Evolutionary conservation across 1,140 invertebrate species (phyloP), one percentile per base, ranked within the genome.

Genomic region (Agrypnia vestita): DNA sequence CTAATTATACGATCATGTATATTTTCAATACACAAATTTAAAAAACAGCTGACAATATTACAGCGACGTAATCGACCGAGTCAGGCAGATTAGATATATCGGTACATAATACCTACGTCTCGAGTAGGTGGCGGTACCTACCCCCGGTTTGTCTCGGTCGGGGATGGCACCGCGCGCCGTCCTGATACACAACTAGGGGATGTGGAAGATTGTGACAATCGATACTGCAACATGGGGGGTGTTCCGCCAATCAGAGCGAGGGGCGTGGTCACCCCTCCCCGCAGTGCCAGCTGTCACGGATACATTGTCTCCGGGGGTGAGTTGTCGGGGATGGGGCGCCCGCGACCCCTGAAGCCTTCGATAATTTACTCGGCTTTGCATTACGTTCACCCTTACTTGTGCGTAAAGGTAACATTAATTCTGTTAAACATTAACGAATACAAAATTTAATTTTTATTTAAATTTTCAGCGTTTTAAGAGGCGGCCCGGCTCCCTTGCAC

Each of bases 191-290:
- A 59, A 44, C 61, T 25, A 44, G 43, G 53, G 71, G 73, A 15
- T 51, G 55, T 25, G 71, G 61, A 43, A 69, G 44, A 47, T 69
- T 73, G 49, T 69, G 77, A 61, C 81, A 83, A 83, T 83, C 81
- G 81, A 83, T 83, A 80, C 55, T 80, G 81, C 78, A 79, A 17
- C 78, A 61, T 10, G 47, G 53, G 49, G 76, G 76, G 25, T 55
- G 61, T 12, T 55, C 62, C 73, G 43, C 81, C 81, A 83, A 83
- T 83, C 73, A 72, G 69, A 75, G 69, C 74, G 17, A 73, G 56
- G 78, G 81, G 81, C 79, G 81, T 80, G 79, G n/a, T 46, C 43
- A 19, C 59, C 69, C 19, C 17, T 19, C 46, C 69, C 21, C 69
- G 19, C 74, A 25, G 55, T 74, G 49, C 59, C 59, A 62, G 80